These are phyloP conservation scores for Haliclona indistincta DNA, from an alignment of 37 sponge, comb jelly and placozoan genomes.

Conservation along the genomic window DNA sequence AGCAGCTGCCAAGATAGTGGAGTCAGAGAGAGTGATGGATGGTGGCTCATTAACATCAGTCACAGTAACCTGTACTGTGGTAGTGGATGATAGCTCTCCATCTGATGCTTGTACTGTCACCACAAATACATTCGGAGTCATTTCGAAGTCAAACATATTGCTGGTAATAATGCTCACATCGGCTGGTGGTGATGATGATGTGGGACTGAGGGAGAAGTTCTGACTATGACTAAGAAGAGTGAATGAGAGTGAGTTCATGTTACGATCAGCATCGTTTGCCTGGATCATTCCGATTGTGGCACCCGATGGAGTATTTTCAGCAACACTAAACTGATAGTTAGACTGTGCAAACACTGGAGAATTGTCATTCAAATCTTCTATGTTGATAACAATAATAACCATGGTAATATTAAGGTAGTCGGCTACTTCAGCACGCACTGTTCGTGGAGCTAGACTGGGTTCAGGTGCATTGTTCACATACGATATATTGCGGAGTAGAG, in stretches of 20 bases:
- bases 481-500: constrained; percentile 27
- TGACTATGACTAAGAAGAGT: neutral
- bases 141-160: constrained; percentile 29
- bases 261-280: constrained; percentile 58
- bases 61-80: constrained; percentile 36
- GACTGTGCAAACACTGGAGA: constrained; percentile 45
- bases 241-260: neutral
- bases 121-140: neutral
- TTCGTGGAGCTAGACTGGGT: constrained; percentile 32
- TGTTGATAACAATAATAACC: constrained; percentile 5
- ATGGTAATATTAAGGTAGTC: constrained; percentile 22
- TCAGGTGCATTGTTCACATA: constrained; percentile 50
- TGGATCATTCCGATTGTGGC: constrained; percentile 26
- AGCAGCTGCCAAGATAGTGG: constrained; percentile 17
- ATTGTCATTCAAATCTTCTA: constrained; percentile 61
- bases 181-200: too few species aligned
- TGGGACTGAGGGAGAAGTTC: too few species aligned
- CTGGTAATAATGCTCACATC: constrained; percentile 15
- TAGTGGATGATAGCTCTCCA: constrained; percentile 28
- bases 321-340: constrained; percentile 33
- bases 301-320: constrained; percentile 18
- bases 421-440: constrained; percentile 25
- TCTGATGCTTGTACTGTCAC: constrained; percentile 53
- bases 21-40: constrained; percentile 7
- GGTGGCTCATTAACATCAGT: constrained; percentile 39